phyloP scores from a whole-genome alignment of 1,140 invertebrate species.

The Drosophila rufa region DNA sequence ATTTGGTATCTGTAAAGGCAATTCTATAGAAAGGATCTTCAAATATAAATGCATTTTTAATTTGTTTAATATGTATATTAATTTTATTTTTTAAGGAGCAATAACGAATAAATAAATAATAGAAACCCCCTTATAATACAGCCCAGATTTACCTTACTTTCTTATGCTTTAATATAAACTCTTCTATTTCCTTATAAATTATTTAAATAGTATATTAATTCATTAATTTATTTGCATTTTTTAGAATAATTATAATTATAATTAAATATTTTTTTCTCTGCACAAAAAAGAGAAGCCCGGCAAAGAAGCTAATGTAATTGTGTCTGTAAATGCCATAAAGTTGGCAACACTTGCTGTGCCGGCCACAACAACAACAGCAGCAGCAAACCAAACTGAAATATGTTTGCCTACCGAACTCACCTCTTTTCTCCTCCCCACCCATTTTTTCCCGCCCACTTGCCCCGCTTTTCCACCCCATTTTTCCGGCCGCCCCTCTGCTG shows the following conservation, averaged over 20 bases:
- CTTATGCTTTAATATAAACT: too few relatives aligned
- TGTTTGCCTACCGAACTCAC: slow-evolving; percentile 49
- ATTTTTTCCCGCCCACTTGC: neutral
- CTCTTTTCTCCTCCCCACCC: slow-evolving; percentile 15
- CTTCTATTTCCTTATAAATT: too few relatives aligned
- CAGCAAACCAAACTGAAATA: slow-evolving; percentile 53
- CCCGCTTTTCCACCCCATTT: slow-evolving; percentile 8
- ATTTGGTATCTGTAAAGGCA: too few relatives aligned
- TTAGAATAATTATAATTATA: too few relatives aligned
- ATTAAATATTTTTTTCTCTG: neutral
- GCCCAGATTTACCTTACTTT: neutral
- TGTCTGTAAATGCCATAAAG: slow-evolving; percentile 84
- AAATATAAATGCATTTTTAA: neutral
- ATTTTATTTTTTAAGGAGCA: neutral
- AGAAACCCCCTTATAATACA: neutral
- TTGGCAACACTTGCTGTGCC: slow-evolving; percentile 82
- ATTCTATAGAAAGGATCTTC: too few relatives aligned
- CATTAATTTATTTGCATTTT: rapidly evolving
- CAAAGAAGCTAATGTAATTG: slow-evolving; percentile 75
- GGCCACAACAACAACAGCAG: slow-evolving; percentile 45
- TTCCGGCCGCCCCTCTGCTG: neutral
- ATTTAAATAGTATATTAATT: too few relatives aligned
- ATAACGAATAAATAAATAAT: neutral
- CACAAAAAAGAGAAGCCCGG: slow-evolving; percentile 35
- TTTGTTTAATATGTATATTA: neutral